A percentile compares a stretch with the other conserved stretches of the same genome.
Conservation (phyloP, 2,113 vertebrate species). For the Acrocephalus kingi region DNA sequence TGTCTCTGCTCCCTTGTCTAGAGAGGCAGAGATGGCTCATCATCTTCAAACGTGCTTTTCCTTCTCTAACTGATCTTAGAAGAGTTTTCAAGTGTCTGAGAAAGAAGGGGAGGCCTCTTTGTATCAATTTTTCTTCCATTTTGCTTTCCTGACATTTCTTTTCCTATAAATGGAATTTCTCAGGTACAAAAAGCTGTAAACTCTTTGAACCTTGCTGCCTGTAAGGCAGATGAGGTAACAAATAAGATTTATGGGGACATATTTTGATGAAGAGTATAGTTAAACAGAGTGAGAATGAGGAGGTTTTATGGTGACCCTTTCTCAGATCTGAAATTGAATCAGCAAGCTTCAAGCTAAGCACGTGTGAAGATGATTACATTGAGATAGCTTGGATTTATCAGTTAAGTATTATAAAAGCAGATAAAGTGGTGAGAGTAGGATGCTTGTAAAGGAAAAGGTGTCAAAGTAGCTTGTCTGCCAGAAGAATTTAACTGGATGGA, state of each 20-base stretch:
- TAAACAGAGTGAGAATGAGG: neutral
- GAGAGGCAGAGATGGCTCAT: neutral
- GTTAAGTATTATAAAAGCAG: neutral
- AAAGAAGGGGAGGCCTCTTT: neutral
- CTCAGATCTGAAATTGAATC: neutral
- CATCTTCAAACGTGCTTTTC: neutral
- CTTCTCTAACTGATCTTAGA: neutral
- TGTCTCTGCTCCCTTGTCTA: neutral
- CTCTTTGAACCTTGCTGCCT: neutral
- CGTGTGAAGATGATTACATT: neutral
- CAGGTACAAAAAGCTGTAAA: neutral
- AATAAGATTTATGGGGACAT: neutral
- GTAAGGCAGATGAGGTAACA: neutral
- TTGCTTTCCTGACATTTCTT: neutral
- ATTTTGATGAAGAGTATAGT: neutral
- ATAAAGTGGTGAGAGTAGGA: neutral
- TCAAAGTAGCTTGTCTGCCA: neutral
- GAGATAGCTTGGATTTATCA: neutral
- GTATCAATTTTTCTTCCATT: neutral
- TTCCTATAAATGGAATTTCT: neutral
- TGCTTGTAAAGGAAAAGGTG: neutral
- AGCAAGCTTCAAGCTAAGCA: neutral
- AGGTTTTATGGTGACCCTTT: neutral
- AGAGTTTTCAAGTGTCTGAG: neutral
- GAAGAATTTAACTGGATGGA: neutral